A percentile compares a stretch with the other conserved stretches of the same genome.
These are phyloP conservation scores for Malacosoma neustria DNA, from an alignment of 2,888 invertebrate genomes.

Conservation along the genomic window DNA sequence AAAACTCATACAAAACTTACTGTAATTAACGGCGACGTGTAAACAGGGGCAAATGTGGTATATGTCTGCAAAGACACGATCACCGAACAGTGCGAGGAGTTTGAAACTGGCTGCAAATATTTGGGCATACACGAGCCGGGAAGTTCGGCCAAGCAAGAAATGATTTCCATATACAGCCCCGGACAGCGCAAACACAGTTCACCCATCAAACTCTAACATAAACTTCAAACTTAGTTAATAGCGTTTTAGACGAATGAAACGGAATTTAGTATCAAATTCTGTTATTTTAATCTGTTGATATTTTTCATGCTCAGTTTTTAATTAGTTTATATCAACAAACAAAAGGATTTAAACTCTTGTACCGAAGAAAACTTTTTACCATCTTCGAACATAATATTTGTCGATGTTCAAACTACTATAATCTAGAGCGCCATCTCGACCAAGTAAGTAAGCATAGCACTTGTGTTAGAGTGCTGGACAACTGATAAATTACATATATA, in stretches of 20 bases:
- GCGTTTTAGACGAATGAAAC: slow-evolving; percentile 50
- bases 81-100: slow-evolving; percentile 41
- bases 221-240: slow-evolving; percentile 65
- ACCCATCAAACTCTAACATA: slow-evolving; percentile 64
- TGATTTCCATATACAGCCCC: slow-evolving; percentile 61
- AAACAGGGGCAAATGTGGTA: slow-evolving; percentile 39
- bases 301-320: slow-evolving; percentile 1
- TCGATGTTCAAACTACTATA: no score
- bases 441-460: no score
- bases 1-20: slow-evolving; percentile 16
- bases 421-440: no score
- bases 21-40: slow-evolving; percentile 32
- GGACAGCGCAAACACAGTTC: slow-evolving; percentile 57
- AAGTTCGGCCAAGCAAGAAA: slow-evolving; percentile 62
- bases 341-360: no score
- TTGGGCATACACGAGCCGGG: slow-evolving; percentile 52
- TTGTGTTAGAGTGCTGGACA: no score
- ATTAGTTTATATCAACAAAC: not conserved
- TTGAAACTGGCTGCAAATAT: slow-evolving; percentile 57
- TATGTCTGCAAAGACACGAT: slow-evolving; percentile 49
- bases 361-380: no score
- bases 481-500: no score
- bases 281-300: slow-evolving; percentile 21
- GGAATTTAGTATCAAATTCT: slow-evolving; percentile 31
- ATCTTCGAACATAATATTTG: no score